A percentile compares a stretch with the other conserved stretches of the same genome.
Conservation (phyloP, 2,888 invertebrate species). For the Stegana nigrithorax region DNA sequence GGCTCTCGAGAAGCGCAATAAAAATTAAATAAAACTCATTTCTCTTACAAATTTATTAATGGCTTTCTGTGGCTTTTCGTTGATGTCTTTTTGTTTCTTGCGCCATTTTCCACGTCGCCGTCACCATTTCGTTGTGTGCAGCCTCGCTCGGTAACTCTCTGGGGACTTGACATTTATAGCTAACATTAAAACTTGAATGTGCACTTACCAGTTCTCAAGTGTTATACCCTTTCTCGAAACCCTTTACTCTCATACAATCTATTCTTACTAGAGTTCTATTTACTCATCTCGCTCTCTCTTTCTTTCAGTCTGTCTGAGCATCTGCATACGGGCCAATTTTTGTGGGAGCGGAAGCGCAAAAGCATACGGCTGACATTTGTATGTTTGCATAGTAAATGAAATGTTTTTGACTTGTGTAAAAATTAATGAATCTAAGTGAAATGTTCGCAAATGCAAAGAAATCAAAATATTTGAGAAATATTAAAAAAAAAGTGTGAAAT, state of each 20-base stretch:
- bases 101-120: constrained; percentile 8
- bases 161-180: constrained; percentile 54
- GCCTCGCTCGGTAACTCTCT: constrained; percentile 16
- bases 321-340: too few relatives aligned
- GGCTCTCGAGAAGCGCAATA: constrained; percentile 35
- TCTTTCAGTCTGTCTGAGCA: too few relatives aligned
- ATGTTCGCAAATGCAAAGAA: too few relatives aligned
- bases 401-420: too few relatives aligned
- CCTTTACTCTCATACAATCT: too few relatives aligned
- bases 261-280: too few relatives aligned
- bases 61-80: constrained; percentile 28
- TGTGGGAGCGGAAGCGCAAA: not conserved
- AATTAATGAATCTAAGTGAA: too few relatives aligned
- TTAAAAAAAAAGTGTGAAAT: too few relatives aligned
- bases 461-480: too few relatives aligned
- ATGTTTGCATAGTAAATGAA: too few relatives aligned
- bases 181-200: constrained; percentile 44
- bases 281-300: too few relatives aligned
- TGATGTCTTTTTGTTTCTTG: constrained; percentile 32
- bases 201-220: constrained; percentile 18
- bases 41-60: constrained; percentile 55
- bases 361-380: constrained; percentile 11
- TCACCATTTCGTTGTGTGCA: constrained; percentile 14
- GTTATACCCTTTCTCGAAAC: not conserved
- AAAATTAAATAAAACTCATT: constrained; percentile 58